Evolutionary conservation across 92 coral and sea anemone genomes (phyloP).

Genomic region (Palythoa caribaeorum): DNA sequence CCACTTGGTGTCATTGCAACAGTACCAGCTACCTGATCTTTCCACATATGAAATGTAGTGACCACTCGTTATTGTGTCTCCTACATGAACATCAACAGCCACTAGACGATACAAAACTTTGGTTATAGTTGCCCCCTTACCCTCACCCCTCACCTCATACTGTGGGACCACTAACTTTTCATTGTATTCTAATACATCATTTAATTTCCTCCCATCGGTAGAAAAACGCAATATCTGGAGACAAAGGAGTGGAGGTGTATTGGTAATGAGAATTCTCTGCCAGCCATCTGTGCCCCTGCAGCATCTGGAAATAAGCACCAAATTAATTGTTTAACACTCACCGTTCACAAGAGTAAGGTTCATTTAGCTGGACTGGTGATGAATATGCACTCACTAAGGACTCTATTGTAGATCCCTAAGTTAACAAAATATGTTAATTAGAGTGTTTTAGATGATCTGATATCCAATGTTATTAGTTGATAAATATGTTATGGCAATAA

Average conservation of each 20-base stretch:
- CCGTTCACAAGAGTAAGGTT: background rate
- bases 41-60: slow-evolving; percentile 20
- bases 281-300: background rate
- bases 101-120: background rate
- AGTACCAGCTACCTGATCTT: slow-evolving; percentile 29
- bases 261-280: background rate
- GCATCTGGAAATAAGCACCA: background rate
- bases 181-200: background rate
- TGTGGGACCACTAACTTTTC: background rate
- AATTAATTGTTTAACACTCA: background rate
- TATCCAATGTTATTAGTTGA: background rate
- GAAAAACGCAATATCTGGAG: background rate
- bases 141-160: slow-evolving; percentile 4
- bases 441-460: background rate
- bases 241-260: background rate
- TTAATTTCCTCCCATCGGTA: background rate
- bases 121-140: background rate
- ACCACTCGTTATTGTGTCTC: background rate
- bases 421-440: background rate
- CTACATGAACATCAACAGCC: slow-evolving; percentile 5
- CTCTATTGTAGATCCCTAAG: background rate
- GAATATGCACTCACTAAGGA: background rate
- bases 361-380: background rate
- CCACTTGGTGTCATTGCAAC: background rate
- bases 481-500: background rate